These are phyloP conservation scores for Psococerastis gibbosa DNA, from an alignment of 2,888 invertebrate genomes.

Conservation along the genomic window DNA sequence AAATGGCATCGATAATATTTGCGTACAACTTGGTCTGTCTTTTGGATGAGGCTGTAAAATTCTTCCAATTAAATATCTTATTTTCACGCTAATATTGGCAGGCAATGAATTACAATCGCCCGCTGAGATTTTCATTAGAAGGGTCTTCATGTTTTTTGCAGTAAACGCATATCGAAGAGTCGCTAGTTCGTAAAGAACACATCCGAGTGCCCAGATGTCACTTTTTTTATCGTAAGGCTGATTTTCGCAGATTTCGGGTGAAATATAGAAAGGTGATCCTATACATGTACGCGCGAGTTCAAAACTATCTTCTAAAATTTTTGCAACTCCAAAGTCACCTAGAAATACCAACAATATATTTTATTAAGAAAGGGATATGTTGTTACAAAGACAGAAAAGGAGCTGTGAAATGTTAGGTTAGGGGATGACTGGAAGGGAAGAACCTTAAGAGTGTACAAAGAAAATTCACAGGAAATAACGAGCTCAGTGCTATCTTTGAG, in stretches of 20 bases:
- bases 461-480: too few relatives aligned
- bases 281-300: conserved; percentile 7
- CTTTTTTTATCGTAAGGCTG: conserved; percentile 49
- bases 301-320: conserved; percentile 5
- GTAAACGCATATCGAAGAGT: conserved; percentile 28
- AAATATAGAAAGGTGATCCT: conserved; percentile 24
- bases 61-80: conserved; percentile 1
- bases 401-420: too few relatives aligned
- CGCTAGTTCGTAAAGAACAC: conserved; percentile 65
- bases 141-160: conserved; percentile 7
- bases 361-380: too few relatives aligned
- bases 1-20: conserved; percentile 2
- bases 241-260: conserved; percentile 51
- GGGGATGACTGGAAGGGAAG: too few relatives aligned
- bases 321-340: conserved; percentile 8
- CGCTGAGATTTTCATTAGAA: not conserved
- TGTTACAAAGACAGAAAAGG: too few relatives aligned
- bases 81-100: not conserved
- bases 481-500: too few relatives aligned
- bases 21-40: not conserved
- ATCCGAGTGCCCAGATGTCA: conserved; percentile 70
- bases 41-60: conserved; percentile 8
- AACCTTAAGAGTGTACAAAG: too few relatives aligned
- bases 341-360: too few relatives aligned
- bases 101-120: not conserved